These are phyloP conservation scores for Rhabdornis inornatus DNA, from an alignment of 2,113 vertebrate species.

Conservation along the genomic window DNA sequence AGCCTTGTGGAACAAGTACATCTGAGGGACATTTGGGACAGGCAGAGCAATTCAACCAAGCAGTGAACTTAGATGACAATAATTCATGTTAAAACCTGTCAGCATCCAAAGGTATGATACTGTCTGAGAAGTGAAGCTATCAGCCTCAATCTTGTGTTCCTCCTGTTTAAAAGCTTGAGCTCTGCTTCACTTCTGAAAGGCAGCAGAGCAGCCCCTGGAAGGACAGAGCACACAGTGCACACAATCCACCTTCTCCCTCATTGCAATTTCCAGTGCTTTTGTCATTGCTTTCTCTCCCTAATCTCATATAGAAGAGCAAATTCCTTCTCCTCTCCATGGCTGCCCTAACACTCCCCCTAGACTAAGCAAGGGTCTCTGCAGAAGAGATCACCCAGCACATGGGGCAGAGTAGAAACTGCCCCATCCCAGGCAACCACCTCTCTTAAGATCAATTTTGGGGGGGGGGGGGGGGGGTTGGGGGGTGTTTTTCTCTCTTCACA, in stretches of 20 bases:
- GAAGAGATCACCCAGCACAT: neutral
- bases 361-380: neutral
- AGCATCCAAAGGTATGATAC: neutral
- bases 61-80: constrained; percentile 3
- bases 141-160: neutral
- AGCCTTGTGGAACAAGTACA: constrained; percentile 49
- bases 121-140: constrained; percentile 3
- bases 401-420: neutral
- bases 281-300: neutral
- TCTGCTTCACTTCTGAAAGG: neutral
- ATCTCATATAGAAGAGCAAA: neutral
- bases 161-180: neutral
- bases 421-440: neutral
- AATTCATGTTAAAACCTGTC: constrained; percentile 31
- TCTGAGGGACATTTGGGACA: constrained; percentile 22
- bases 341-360: neutral
- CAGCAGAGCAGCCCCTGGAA: neutral
- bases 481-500: neutral
- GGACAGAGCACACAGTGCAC: neutral
- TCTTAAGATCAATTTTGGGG: neutral
- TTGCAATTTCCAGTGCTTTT: neutral
- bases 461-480: no score
- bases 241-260: neutral
- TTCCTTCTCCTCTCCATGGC: accelerated
- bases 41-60: constrained; percentile 10